Conservation (phyloP, 2,888 invertebrate genomes). For the Eumerus sabulonum region DNA sequence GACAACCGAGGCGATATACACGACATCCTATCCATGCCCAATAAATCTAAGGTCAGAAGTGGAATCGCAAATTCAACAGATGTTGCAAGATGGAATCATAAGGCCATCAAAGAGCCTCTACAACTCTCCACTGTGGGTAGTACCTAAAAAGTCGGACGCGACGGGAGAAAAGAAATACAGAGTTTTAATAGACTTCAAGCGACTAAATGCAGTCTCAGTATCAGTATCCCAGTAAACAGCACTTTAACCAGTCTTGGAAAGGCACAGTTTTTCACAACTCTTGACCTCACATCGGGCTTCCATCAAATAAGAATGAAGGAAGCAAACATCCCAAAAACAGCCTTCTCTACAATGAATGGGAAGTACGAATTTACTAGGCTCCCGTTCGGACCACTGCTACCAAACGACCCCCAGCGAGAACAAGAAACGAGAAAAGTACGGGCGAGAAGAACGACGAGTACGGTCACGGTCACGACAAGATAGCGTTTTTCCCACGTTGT, state of each 20-base stretch:
- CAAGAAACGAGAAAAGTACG: too few relatives aligned
- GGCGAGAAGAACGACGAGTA: too few relatives aligned
- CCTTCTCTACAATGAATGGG: too few relatives aligned
- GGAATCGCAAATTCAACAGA: neutral
- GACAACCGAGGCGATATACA: too few relatives aligned
- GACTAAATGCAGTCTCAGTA: too few relatives aligned
- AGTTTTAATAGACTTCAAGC: slow-evolving; percentile 6
- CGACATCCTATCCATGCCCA: neutral
- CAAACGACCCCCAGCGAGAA: too few relatives aligned
- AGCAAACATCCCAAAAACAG: slow-evolving; percentile 17
- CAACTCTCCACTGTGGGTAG: neutral
- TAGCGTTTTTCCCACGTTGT: too few relatives aligned
- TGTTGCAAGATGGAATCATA: slow-evolving; percentile 6
- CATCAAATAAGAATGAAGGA: slow-evolving; percentile 29
- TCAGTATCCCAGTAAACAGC: neutral
- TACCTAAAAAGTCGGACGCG: neutral
- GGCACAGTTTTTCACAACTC: slow-evolving; percentile 21
- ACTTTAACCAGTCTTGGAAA: slow-evolving; percentile 18
- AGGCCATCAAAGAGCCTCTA: neutral
- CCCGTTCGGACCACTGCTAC: too few relatives aligned
- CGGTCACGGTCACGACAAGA: too few relatives aligned
- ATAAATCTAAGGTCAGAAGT: slow-evolving; percentile 1
- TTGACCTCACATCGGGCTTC: slow-evolving; percentile 21
- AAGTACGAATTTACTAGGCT: too few relatives aligned
- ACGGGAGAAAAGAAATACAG: slow-evolving; percentile 3